These are phyloP conservation scores for Zaprionus ornatus DNA, from an alignment of 1,140 invertebrate genomes.

Conservation along the genomic window DNA sequence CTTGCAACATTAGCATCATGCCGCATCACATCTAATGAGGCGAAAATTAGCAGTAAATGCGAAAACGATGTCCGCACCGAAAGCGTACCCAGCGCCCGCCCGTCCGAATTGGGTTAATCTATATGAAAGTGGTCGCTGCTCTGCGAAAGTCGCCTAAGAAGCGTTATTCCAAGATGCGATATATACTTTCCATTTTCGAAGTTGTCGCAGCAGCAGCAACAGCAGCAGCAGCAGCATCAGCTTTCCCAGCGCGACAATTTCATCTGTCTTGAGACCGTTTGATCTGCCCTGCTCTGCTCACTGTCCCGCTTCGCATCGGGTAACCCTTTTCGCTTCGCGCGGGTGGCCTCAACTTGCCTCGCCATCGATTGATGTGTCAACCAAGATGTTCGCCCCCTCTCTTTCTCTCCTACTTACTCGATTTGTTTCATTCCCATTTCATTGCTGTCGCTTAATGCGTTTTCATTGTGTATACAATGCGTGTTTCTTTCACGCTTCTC, in stretches of 20 bases:
- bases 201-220: background rate
- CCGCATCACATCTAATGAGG: slow-evolving; percentile 31
- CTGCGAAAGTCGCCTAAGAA: slow-evolving; percentile 51
- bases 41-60: slow-evolving; percentile 34
- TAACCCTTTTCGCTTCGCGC: slow-evolving; percentile 8
- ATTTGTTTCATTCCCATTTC: background rate
- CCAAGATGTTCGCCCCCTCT: background rate
- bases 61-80: slow-evolving; percentile 39
- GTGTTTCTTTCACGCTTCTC: background rate
- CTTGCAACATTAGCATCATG: slow-evolving; percentile 6
- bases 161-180: slow-evolving; percentile 28
- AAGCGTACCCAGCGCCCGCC: slow-evolving; percentile 44
- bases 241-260: slow-evolving; percentile 24
- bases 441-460: background rate
- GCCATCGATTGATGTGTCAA: slow-evolving; percentile 13
- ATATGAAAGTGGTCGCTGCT: slow-evolving; percentile 62
- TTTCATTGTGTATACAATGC: background rate
- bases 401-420: background rate
- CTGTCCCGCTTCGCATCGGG: background rate
- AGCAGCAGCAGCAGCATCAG: background rate
- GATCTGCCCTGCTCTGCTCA: background rate
- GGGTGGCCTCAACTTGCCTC: background rate
- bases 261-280: background rate
- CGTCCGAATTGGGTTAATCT: slow-evolving; percentile 74
- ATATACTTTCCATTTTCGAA: slow-evolving; percentile 49